Conservation (phyloP, 2,888 invertebrate genomes). For the Lasioglossum calceatum region DNA sequence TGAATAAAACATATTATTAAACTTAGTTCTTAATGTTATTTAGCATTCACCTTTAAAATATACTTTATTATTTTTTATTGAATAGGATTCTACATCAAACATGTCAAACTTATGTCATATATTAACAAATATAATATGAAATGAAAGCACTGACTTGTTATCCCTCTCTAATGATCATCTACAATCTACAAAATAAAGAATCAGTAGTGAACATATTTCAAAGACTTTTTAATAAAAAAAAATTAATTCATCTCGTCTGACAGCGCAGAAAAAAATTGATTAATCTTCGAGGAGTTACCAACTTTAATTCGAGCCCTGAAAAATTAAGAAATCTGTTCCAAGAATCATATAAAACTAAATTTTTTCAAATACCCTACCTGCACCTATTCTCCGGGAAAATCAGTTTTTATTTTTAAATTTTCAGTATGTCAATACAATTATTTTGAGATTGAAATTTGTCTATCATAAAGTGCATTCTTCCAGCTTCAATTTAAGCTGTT, state of each 20-base stretch:
- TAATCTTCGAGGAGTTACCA: no score
- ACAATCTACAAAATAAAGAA: not conserved
- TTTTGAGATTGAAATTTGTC: no score
- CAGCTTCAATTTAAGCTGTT: no score
- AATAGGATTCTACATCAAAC: not conserved
- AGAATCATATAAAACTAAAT: no score
- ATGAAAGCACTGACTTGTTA: not conserved
- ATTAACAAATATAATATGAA: slow-evolving; percentile 8
- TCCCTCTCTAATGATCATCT: not conserved
- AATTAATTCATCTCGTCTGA: not conserved
- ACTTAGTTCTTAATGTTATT: slow-evolving; percentile 41
- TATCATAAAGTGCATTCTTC: no score
- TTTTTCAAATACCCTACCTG: no score
- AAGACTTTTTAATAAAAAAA: not conserved
- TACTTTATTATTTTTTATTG: slow-evolving; percentile 15
- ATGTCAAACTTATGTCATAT: slow-evolving; percentile 18
- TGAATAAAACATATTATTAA: slow-evolving; percentile 78
- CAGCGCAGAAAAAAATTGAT: no score
- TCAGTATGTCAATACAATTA: no score
- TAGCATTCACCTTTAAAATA: slow-evolving; percentile 20
- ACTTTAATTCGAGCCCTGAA: no score
- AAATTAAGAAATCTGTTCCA: no score
- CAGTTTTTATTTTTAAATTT: no score
- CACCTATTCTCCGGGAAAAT: no score
- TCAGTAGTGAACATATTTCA: not conserved